A percentile compares a stretch with the other conserved stretches of the same genome.
phyloP scores from a whole-genome alignment of 2,113 vertebrate species.

The Acanthisitta chloris region DNA sequence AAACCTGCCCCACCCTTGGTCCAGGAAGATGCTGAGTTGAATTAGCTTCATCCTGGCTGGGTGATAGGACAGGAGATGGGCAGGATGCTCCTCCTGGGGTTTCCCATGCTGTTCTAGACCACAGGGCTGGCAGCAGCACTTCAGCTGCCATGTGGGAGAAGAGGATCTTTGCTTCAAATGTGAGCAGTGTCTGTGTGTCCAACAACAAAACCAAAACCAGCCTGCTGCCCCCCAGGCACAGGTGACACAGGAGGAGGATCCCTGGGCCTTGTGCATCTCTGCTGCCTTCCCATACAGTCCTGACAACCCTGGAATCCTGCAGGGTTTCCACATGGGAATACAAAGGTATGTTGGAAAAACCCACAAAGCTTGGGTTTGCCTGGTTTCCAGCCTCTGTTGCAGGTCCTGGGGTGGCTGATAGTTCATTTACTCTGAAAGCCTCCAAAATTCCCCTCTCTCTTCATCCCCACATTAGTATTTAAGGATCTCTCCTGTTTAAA shows the following conservation, averaged over 20 bases:
- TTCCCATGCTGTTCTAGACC: not conserved
- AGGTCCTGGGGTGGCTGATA: not conserved
- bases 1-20: not conserved
- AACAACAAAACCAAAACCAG: fast-evolving
- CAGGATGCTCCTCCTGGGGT: not conserved
- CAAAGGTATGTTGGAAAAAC: fast-evolving
- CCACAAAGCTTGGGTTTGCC: not conserved
- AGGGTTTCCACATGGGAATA: fast-evolving
- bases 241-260: no score
- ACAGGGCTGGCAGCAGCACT: not conserved
- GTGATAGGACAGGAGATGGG: not conserved
- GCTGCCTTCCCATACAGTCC: not conserved
- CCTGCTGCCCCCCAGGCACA: not conserved
- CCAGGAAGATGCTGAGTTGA: not conserved
- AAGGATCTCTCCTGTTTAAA: not conserved
- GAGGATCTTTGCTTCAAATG: fast-evolving
- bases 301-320: not conserved
- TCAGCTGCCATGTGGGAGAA: fast-evolving
- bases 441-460: not conserved
- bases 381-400: not conserved
- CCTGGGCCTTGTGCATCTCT: not conserved
- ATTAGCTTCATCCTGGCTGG: not conserved
- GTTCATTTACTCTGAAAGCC: not conserved
- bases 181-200: fast-evolving
- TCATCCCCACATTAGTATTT: not conserved